Base-by-base conservation (phyloP, 2,888 invertebrate species). In the Ophion slaviceki region DNA sequence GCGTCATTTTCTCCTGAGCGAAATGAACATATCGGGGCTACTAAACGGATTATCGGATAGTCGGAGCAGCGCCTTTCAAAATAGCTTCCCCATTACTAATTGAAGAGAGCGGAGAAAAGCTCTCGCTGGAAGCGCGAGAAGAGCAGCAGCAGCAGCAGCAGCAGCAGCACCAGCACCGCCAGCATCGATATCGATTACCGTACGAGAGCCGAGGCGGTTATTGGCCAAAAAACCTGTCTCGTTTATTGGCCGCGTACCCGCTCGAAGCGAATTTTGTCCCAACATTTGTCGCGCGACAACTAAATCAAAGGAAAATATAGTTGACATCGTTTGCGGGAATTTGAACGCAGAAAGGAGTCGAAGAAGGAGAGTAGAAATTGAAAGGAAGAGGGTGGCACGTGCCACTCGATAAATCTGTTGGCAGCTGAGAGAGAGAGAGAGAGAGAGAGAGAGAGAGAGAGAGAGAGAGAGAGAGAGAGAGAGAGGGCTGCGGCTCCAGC, bases 361-460 rank as follows among this genome's bases (percentile, higher is more conserved):
- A 57, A 45, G 66, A 59, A 28, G 72, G 68, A 59, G 47, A 28
- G 20, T 20, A 61, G 53, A 32, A 57, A 70, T 57, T 14, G 7
- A 66, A 47, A 79, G 53, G 68, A 75, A 36, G 74, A 53, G 67
- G 91, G 92, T 93, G 94, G 93, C 94, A 94, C 94, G 94, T 93
- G 94, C 93, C 94, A 91, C 91, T 92, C 94, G 93, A 93, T 94
- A 94, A 94, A 94, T 94, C 94, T 93, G 93, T 93, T 93, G 92
- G 93, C 94, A 93, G 93, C 93, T 93, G 93, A 93, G 92, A 90
- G 32, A 32, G 32, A 32, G 32, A 4, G 4, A 32, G 32, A 0
- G 32, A 32, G 92, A 91, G 93, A 93, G 92, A 90, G 32, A 32
- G 32, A 32, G 32, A 4, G 32, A 32, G 32, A 4, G 32, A 32